Conservation (phyloP, 1,140 invertebrate genomes). For the Magallana gigas region DNA sequence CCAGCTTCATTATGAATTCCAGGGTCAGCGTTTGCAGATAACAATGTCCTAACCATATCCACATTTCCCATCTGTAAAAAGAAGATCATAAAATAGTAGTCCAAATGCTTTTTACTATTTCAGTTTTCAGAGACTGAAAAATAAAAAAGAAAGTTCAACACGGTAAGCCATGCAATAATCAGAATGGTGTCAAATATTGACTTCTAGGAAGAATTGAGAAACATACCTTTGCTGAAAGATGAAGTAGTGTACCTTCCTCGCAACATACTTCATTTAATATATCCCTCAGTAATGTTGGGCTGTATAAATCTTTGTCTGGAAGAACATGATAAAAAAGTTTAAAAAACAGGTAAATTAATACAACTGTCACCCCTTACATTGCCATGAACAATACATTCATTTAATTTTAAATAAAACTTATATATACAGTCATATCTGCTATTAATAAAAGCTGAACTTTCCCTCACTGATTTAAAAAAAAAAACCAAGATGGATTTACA, state of each 20-base stretch:
- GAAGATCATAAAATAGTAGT: background rate
- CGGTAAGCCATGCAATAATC: too few relatives aligned
- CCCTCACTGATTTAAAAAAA: too few relatives aligned
- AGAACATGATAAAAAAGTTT: background rate
- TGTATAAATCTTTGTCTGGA: constrained; percentile 63
- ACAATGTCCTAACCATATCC: constrained; percentile 83
- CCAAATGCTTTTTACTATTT: too few relatives aligned
- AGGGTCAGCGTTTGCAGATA: constrained; percentile 83
- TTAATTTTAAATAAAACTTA: too few relatives aligned
- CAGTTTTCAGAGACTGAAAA: too few relatives aligned
- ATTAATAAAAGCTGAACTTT: too few relatives aligned
- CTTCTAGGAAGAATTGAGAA: background rate
- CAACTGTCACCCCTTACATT: background rate
- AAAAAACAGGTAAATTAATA: background rate
- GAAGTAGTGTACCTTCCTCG: constrained; percentile 84
- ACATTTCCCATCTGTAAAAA: constrained; percentile 80
- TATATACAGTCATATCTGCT: too few relatives aligned
- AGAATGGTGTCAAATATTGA: too few relatives aligned
- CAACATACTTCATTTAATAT: constrained; percentile 66
- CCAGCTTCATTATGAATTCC: constrained; percentile 81
- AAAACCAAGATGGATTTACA: too few relatives aligned
- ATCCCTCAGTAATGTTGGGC: constrained; percentile 57
- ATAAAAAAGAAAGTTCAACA: too few relatives aligned
- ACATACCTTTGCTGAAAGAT: constrained; percentile 60
- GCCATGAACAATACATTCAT: background rate